Percentiles rank a stretch among this genome's conserved stretches.
Evolutionary conservation across 2,797 vertebrate genomes (phyloP).

Genomic region (Bradypodion ventrale): DNA sequence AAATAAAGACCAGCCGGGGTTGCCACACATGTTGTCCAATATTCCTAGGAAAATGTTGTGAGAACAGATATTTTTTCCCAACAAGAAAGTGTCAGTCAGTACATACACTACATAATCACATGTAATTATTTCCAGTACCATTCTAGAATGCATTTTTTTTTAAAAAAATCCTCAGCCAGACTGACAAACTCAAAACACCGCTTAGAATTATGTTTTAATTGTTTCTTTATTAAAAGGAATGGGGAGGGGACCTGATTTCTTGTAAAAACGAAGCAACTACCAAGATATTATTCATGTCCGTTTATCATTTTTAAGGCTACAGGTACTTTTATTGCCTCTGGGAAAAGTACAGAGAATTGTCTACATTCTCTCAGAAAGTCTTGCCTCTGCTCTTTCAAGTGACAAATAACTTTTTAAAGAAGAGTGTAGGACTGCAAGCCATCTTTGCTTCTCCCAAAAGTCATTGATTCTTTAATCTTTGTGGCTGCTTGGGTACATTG

Average conservation of each 20-base stretch:
- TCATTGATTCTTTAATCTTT: slow-evolving; percentile 30
- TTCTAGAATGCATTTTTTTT: neutral
- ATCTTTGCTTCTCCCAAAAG: slow-evolving; percentile 20
- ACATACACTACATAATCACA: neutral
- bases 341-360: neutral
- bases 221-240: no score
- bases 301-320: neutral
- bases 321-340: neutral
- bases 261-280: no score
- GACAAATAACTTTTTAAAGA: neutral
- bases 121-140: neutral
- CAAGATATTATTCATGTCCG: no score
- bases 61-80: no score
- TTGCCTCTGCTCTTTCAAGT: neutral
- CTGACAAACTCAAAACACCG: neutral
- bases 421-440: neutral
- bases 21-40: no score
- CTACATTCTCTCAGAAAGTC: slow-evolving; percentile 2
- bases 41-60: no score
- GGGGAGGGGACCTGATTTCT: no score
- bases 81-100: no score
- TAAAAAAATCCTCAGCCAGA: neutral
- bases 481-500: neutral
- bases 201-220: no score
- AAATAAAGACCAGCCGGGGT: neutral